These are phyloP conservation scores for Malurus leucopterus DNA, from an alignment of 2,797 vertebrate genomes.

Conservation along the genomic window DNA sequence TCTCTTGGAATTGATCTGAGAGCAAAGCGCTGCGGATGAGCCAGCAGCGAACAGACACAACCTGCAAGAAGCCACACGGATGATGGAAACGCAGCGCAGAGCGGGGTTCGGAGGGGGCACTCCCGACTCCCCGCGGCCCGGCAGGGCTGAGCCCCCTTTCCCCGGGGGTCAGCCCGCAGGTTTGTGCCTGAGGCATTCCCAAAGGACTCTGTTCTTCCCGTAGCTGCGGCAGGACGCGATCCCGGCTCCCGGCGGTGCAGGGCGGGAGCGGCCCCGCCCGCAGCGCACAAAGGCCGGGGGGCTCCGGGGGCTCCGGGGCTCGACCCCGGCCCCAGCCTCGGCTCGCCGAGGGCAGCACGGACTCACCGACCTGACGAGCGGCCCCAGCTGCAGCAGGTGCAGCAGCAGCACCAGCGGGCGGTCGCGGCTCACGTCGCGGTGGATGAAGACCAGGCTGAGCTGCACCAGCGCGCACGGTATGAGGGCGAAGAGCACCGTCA, in stretches of 20 bases:
- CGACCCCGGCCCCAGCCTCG: neutral
- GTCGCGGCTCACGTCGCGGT: slow-evolving; percentile 92
- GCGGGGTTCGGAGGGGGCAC: neutral
- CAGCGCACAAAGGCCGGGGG: neutral
- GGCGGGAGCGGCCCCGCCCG: neutral
- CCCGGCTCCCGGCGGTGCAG: fast-evolving
- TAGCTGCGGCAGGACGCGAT: neutral
- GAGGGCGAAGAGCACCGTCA: slow-evolving; percentile 92
- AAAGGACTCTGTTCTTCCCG: fast-evolving
- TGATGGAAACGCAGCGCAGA: fast-evolving
- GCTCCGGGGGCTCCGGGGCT: neutral
- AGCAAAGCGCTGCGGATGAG: fast-evolving
- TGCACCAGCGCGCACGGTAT: slow-evolving; percentile 90
- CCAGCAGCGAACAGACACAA: neutral
- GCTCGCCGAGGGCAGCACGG: neutral
- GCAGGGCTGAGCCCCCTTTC: neutral
- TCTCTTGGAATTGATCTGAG: neutral
- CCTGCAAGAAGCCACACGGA: fast-evolving
- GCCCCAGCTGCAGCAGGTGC: slow-evolving; percentile 93
- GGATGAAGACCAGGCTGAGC: slow-evolving; percentile 92
- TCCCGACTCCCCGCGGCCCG: neutral
- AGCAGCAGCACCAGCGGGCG: slow-evolving; percentile 90
- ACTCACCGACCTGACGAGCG: slow-evolving; percentile 85
- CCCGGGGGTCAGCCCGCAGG: neutral
- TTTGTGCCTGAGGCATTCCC: neutral